Evolutionary conservation across 2,113 vertebrate genomes (phyloP), one percentile per base, ranked within the genome.

Genomic region (Ifrita kowaldi): DNA sequence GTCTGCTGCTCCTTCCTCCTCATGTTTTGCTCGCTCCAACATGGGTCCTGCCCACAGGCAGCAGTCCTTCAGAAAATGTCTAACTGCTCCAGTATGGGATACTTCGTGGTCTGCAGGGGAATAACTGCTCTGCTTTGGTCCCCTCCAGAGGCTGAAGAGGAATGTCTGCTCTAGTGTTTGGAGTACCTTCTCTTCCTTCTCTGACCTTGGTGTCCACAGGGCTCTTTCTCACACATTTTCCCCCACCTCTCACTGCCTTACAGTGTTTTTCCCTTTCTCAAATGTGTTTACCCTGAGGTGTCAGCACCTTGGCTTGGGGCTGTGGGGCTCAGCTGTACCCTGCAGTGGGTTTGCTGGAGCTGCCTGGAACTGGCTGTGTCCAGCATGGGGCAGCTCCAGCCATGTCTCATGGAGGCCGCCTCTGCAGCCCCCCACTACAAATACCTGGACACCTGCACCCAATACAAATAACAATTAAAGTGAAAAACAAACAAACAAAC

Each of bases 391-490:
- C 39, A 83, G 24, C 13, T 50, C 13, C 4, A 5, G 14, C 20
- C 21, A 23, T 10, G 12, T 24, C 28, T 30, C 47, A 49, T 21
- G 13, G 20, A 23, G 14, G 42, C 11, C 4, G 0, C 28, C 15
- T 33, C 15, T 55, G 13, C 21, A 65, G 16, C 5, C 19, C 6
- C 9, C 8, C 4, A 0, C 24, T n/a, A 5, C 20, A 12, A 37
- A 22, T 3, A 17, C 2, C 13, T 39, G 28, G 26, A 11, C 16
- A 50, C 1, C 12, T 32, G 8, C 12, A 52, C 4, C 5, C 10
- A 37, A 18, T 14, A n/a, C 6, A 68, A 42, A 47, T 23, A 62
- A 27, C 12, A 27, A 28, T 7, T 39, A 32, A 57, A 71, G 4
- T 47, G 15, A 17, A 37, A 55, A 47, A 6, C 41, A 39, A 39